Percentiles rank a stretch among this genome's conserved stretches.
Conservation (phyloP, 1,140 invertebrate species). For the Apis dorsata region DNA sequence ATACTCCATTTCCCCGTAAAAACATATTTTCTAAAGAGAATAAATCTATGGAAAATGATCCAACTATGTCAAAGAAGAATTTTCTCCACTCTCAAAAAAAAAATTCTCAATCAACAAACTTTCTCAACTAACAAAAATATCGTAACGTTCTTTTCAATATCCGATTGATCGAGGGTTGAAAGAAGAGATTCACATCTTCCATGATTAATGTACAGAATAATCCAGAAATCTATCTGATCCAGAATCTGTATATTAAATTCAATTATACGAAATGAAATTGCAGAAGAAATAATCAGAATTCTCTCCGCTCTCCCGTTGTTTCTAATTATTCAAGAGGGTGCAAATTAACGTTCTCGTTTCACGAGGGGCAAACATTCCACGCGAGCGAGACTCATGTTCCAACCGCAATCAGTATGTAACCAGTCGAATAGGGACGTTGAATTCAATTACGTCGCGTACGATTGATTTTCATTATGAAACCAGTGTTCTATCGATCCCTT, state of each 20-base stretch:
- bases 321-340: neutral
- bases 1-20: neutral
- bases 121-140: no score
- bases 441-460: constrained; percentile 35
- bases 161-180: no score
- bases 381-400: neutral
- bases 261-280: neutral
- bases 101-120: no score
- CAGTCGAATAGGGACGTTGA: neutral
- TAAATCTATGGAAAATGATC: no score
- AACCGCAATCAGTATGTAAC: constrained; percentile 28
- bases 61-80: no score
- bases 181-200: no score
- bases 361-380: neutral
- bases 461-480: constrained; percentile 50
- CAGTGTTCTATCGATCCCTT: constrained; percentile 22
- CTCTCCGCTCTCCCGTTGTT: neutral
- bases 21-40: no score
- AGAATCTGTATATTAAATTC: neutral
- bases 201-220: no score
- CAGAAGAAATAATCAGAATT: neutral
- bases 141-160: no score
- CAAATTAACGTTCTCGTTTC: neutral
- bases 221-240: neutral
- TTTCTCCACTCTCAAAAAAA: no score